Conservation (phyloP, 2,113 vertebrate species). For the Zosterops lateralis region DNA sequence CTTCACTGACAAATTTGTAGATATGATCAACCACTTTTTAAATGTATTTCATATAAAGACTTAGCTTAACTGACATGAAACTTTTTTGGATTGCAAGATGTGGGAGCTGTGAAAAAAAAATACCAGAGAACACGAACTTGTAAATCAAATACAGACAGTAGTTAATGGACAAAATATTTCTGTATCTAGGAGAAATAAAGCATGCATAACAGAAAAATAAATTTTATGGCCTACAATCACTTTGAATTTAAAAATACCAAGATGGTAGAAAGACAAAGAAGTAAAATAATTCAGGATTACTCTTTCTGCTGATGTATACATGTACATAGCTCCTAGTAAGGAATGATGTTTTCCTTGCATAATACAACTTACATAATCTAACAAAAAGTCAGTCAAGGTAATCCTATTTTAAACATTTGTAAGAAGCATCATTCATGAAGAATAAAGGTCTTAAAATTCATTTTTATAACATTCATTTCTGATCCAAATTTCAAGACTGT, state of each 20-base stretch:
- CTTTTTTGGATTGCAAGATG: not conserved
- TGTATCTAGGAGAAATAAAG: not conserved
- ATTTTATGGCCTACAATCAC: not conserved
- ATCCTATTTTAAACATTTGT: not conserved
- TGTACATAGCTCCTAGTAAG: not conserved
- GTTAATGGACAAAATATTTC: not conserved
- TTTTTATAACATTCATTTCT: not conserved
- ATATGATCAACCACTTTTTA: not conserved
- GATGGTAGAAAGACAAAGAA: not conserved
- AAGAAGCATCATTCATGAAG: not conserved
- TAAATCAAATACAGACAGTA: not conserved
- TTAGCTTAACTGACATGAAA: not conserved
- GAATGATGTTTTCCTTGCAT: not conserved
- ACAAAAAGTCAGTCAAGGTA: not conserved
- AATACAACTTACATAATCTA: not conserved
- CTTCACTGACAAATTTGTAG: not conserved
- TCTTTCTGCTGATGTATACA: not conserved
- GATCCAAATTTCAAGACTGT: not conserved
- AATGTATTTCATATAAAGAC: not conserved
- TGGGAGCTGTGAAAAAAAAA: not conserved
- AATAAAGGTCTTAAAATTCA: not conserved
- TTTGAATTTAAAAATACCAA: not conserved
- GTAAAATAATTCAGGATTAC: not conserved
- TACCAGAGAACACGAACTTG: not conserved
- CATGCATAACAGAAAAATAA: not conserved